These are phyloP conservation scores for Lampris incognitus DNA, from an alignment of 2,113 vertebrate species.

Conservation along the genomic window DNA sequence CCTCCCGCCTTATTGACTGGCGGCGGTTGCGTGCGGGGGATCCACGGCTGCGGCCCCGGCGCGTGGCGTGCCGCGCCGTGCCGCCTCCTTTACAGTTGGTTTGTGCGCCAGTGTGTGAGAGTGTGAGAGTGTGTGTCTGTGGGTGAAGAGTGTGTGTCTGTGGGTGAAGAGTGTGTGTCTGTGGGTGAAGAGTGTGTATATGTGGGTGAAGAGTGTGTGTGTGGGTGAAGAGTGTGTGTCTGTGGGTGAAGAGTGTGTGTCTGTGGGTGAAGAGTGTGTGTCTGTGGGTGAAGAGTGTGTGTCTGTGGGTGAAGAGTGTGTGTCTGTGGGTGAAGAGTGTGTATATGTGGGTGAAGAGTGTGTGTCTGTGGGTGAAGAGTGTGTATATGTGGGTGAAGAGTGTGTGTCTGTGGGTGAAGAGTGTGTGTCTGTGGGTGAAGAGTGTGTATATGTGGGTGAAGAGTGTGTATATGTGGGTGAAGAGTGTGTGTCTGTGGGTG, in stretches of 20 bases:
- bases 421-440: conserved; percentile 26
- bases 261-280: neutral
- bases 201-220: too few relatives aligned
- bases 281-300: too few relatives aligned
- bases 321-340: conserved; percentile 33
- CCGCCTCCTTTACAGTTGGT: conserved; percentile 52
- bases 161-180: too few relatives aligned
- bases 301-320: neutral
- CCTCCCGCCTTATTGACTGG: conserved; percentile 73
- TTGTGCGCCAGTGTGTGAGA: conserved; percentile 30
- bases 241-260: conserved; percentile 36
- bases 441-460: accelerated
- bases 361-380: too few relatives aligned
- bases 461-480: too few relatives aligned
- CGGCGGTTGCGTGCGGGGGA: conserved; percentile 58
- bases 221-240: neutral
- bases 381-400: too few relatives aligned
- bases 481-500: too few relatives aligned
- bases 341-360: conserved; percentile 3
- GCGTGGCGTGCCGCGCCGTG: conserved; percentile 49
- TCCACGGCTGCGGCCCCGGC: conserved; percentile 72
- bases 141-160: too few relatives aligned
- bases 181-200: too few relatives aligned
- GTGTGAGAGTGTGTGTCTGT: neutral
- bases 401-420: conserved; percentile 32